Base-by-base conservation (phyloP, 1,140 invertebrate genomes). In the Sminthurinus signatus region DNA sequence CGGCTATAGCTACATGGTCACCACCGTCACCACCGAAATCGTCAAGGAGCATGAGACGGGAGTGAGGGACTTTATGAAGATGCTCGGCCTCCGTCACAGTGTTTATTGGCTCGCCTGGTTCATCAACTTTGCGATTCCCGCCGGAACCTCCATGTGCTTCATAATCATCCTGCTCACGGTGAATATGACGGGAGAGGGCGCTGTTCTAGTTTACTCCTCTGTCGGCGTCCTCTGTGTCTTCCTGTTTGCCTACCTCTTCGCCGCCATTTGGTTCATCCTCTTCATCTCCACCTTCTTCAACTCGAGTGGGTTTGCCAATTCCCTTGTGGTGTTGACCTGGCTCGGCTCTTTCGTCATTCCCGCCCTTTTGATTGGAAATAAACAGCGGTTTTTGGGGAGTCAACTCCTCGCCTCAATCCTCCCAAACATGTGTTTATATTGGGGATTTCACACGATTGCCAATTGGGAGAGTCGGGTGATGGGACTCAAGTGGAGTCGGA, bases 51-150 rank as follows among this genome's bases (percentile, higher is more conserved):
- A 31, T 8, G 44, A 54, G 21, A 59, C 31, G 25, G 46, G 56
- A 29, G 46, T 64, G 17, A 59, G 14, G 70, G 79, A 82, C 68
- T 76, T 79, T 2, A 81, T 83, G 80, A 78, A 76, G 72, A 78
- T 80, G 14, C 81, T 83, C 80, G 81, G 82, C 19, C 73, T 83
- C 12, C 75, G 73, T 3, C 80, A 79, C 72, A 75, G 71, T 1
- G 77, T 81, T 12, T 77, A 83, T 62, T 83, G 81, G 81, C 28
- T 80, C 19, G 75, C 80, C 12, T 83, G 81, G 81, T 81, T 82
- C 67, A 75, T 83, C 31, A 78, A 78, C 62, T 75, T 77, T 23
- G 76, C 81, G 50, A 42, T 78, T 15, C 74, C 78, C 29, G 80
- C 81, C 75, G 39, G 64, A 5, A 67, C 78, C 8, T 73, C 78